Conservation (phyloP, 1,140 invertebrate genomes). For the Apocrypta bakeri region DNA sequence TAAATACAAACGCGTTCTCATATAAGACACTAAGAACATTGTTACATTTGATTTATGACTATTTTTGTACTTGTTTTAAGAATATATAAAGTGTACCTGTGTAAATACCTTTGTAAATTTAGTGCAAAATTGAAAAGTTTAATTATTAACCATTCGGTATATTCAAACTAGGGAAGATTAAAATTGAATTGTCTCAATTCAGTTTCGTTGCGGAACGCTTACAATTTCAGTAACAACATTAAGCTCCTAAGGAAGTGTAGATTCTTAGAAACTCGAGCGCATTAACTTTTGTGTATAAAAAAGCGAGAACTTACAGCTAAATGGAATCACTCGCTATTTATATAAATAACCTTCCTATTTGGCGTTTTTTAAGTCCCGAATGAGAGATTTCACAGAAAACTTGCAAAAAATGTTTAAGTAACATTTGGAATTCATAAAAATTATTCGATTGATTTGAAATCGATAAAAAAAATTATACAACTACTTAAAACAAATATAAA, state of each 20-base stretch:
- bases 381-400: conserved; percentile 41
- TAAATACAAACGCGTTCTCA: conserved; percentile 28
- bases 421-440: too few relatives aligned
- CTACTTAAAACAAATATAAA: neutral
- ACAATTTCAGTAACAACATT: conserved; percentile 7
- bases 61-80: conserved; percentile 65
- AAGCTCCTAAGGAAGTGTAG: conserved; percentile 23
- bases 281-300: conserved; percentile 33
- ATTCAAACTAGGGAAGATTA: conserved; percentile 16
- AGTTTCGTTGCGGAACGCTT: conserved; percentile 36
- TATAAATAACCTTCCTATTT: conserved; percentile 21
- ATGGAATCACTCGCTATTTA: conserved; percentile 34
- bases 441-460: neutral
- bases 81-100: conserved; percentile 13
- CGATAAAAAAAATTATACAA: neutral
- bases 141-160: conserved; percentile 6
- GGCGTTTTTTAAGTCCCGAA: neutral
- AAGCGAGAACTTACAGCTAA: neutral
- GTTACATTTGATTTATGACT: conserved; percentile 53
- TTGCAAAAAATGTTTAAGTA: neutral
- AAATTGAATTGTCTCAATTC: conserved; percentile 32
- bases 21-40: conserved; percentile 49
- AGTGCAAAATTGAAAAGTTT: conserved; percentile 16
- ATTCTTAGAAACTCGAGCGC: conserved; percentile 29
- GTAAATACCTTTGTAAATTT: neutral